Evolutionary conservation across 2,888 invertebrate species (phyloP).

Genomic region (Noctuana brunneofusca): DNA sequence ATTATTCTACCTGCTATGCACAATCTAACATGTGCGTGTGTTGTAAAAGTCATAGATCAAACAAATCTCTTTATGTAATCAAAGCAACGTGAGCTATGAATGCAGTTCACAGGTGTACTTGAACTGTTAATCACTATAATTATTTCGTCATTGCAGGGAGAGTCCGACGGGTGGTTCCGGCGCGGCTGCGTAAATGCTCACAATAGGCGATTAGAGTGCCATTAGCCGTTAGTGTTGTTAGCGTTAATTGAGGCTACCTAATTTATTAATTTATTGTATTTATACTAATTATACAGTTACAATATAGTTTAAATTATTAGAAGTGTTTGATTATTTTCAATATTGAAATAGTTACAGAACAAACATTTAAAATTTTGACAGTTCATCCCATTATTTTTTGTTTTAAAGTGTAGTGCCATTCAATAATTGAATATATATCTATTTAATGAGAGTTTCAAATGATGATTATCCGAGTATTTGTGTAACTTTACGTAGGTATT

Average conservation of each 20-base stretch:
- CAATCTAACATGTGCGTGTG: conserved; percentile 34
- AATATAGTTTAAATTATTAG: conserved; percentile 17
- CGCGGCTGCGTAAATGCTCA: conserved; percentile 26
- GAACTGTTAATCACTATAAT: conserved; percentile 39
- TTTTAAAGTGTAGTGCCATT: background rate
- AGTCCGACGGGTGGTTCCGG: conserved; percentile 23
- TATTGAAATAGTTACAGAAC: background rate
- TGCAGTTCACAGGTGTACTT: conserved; percentile 33
- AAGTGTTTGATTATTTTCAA: background rate
- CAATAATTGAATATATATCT: too few relatives aligned
- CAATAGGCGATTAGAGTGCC: conserved; percentile 34
- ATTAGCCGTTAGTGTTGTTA: conserved; percentile 33
- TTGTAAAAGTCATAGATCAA: conserved; percentile 37
- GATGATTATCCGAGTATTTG: background rate
- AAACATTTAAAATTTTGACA: background rate
- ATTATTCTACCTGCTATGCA: background rate
- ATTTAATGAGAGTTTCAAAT: background rate
- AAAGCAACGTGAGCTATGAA: conserved; percentile 6
- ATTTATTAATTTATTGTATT: conserved; percentile 35
- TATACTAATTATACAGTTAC: conserved; percentile 17
- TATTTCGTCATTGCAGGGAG: conserved; percentile 34
- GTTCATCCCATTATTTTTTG: too few relatives aligned
- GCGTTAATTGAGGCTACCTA: conserved; percentile 33
- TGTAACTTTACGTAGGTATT: background rate
- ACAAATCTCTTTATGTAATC: conserved; percentile 34